A percentile compares a stretch with the other conserved stretches of the same genome.
These are phyloP conservation scores for Eudemis profundana DNA, from an alignment of 2,888 invertebrate genomes.

Conservation along the genomic window DNA sequence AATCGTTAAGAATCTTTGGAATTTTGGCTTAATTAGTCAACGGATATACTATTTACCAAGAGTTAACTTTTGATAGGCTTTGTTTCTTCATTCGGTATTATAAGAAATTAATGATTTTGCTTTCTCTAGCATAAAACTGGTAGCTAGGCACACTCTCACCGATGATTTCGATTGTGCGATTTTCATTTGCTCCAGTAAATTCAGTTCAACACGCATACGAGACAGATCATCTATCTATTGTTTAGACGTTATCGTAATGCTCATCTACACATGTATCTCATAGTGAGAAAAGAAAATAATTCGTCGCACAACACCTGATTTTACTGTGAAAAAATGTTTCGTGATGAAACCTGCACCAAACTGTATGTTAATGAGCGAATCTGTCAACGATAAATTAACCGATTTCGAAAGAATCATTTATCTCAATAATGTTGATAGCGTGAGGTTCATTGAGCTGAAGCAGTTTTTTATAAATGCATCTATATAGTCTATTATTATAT, in stretches of 20 bases:
- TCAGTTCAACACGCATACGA: conserved; percentile 28
- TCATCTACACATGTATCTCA: background rate
- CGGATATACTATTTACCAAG: background rate
- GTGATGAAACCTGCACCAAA: conserved; percentile 22
- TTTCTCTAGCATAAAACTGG: conserved; percentile 2
- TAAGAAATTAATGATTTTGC: conserved; percentile 11
- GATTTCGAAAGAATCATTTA: conserved; percentile 21
- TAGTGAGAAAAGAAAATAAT: conserved; percentile 18
- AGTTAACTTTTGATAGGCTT: background rate
- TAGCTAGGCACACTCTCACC: conserved; percentile 21
- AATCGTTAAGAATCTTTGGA: conserved; percentile 10
- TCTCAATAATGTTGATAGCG: conserved; percentile 21
- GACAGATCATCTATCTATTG: conserved; percentile 17
- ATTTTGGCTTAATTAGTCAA: background rate
- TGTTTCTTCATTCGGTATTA: background rate
- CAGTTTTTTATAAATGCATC: background rate
- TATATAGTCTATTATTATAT: conserved; percentile 23
- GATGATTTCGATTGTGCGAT: conserved; percentile 22
- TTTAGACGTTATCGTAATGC: conserved; percentile 13
- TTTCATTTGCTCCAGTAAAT: conserved; percentile 31
- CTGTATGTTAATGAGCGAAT: conserved; percentile 26
- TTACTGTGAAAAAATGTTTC: conserved; percentile 18
- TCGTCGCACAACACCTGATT: background rate
- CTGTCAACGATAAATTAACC: conserved; percentile 32
- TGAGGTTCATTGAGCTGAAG: conserved; percentile 15